Evolutionary conservation across 2,113 vertebrate species (phyloP), one percentile per base, ranked within the genome.

Genomic region (Clarias magur): DNA sequence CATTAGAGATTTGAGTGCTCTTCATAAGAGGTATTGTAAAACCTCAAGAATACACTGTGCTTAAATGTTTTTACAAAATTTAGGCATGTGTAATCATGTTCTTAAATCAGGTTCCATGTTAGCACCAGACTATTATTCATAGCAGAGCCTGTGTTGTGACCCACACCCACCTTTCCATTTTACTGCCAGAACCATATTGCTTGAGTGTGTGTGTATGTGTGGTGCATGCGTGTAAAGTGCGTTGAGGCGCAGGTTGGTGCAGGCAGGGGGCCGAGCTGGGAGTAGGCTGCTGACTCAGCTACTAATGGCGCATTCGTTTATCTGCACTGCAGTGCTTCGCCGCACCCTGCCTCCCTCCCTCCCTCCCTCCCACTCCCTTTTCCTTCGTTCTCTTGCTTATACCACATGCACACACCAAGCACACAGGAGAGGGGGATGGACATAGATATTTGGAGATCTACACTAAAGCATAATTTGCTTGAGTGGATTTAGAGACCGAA

Each of bases 251-350:
- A 82, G 79, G 72, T 84, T 86, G 89, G 88, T 89, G 88, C 89
- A 93, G 88, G 91, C 91, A 83, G 86, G 62, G 85, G 90, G 91
- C 87, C 86, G 91, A 93, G 91, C 92, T 93, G 93, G 93, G 93
- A 93, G 94, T 92, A 90, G 92, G 93, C 92, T 94, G 94, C 94
- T 95, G 95, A 95, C 93, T 95, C 94, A 95, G 95, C 93, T 93
- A 92, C 91, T 90, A 89, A 91, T 95, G 94, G 93, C 95, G 95
- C 95, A 95, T 95, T 94, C 87, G 94, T 95, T 95, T 94, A 95
- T 95, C 95, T 96, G 95, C 95, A 95, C 93, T 95, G 95, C 95
- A 95, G 95, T 95, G 92, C 92, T 93, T 92, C 90, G 60, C 42
- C 92, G 92, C 95, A 93, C 93, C 93, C 92, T 91, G 85, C 73